phyloP scores from a whole-genome alignment of 2,113 vertebrate genomes.

The Vulpes lagopus region DNA sequence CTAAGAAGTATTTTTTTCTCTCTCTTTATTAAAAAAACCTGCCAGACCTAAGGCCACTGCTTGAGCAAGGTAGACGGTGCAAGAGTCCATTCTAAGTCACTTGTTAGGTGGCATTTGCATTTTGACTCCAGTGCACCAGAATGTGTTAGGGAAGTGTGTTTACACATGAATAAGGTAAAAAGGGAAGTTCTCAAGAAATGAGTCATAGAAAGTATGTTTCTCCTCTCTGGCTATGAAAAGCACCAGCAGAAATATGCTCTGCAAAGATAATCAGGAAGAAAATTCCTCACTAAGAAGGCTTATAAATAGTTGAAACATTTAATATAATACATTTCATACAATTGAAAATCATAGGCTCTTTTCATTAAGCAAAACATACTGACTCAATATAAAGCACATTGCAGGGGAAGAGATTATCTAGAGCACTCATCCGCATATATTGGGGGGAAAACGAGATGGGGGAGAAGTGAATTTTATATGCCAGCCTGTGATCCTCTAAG shows the following conservation, averaged over 20 bases:
- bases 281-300: neutral
- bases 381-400: neutral
- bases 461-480: neutral
- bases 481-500: neutral
- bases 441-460: accelerated
- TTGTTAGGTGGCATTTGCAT: neutral
- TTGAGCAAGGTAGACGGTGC: neutral
- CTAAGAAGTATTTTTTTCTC: neutral
- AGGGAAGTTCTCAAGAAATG: neutral
- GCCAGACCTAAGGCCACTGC: neutral
- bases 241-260: neutral
- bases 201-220: neutral
- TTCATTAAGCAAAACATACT: neutral
- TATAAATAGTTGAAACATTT: neutral
- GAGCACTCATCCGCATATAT: neutral
- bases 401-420: neutral
- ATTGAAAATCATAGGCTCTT: neutral
- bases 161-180: neutral
- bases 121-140: neutral
- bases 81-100: neutral
- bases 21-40: neutral
- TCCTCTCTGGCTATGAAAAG: neutral
- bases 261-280: neutral
- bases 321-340: neutral
- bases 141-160: neutral